A percentile compares a stretch with the other conserved stretches of the same genome.
Evolutionary conservation across 2,888 invertebrate species (phyloP).

Genomic region (Ectobius pallidus): DNA sequence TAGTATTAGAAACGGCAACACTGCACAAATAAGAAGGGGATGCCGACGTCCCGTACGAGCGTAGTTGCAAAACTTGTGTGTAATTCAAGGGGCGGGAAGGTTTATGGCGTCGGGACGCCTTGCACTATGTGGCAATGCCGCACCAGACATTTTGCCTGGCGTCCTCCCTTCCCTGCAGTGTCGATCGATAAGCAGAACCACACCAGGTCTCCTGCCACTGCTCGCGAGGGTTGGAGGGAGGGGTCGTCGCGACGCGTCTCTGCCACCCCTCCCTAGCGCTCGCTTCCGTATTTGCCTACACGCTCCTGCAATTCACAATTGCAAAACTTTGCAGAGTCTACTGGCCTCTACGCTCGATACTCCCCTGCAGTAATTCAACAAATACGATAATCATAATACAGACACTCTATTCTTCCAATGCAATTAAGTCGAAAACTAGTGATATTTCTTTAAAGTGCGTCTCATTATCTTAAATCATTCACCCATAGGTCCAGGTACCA

Average conservation of each 20-base stretch:
- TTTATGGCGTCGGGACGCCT: background rate
- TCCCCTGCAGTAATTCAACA: too few relatives aligned
- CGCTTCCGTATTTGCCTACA: background rate
- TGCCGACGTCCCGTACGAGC: background rate
- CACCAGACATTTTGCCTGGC: constrained; percentile 17
- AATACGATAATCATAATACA: too few relatives aligned
- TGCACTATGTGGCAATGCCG: constrained; percentile 1
- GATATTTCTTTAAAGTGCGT: too few relatives aligned
- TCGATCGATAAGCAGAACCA: constrained; percentile 4
- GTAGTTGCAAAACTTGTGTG: background rate
- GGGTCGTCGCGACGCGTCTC: background rate
- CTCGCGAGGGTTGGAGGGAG: background rate
- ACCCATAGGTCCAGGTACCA: too few relatives aligned
- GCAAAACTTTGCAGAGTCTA: too few relatives aligned
- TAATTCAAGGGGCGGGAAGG: background rate
- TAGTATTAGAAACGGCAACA: background rate
- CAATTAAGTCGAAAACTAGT: too few relatives aligned
- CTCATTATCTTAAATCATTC: too few relatives aligned
- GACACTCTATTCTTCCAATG: too few relatives aligned
- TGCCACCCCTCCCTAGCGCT: background rate
- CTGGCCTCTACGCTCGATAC: too few relatives aligned
- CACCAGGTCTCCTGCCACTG: background rate
- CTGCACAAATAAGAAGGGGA: background rate
- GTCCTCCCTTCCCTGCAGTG: background rate
- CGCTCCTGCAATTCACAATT: too few relatives aligned